phyloP scores from a whole-genome alignment of 2,113 vertebrate genomes.

The Capreolus pygargus region DNA sequence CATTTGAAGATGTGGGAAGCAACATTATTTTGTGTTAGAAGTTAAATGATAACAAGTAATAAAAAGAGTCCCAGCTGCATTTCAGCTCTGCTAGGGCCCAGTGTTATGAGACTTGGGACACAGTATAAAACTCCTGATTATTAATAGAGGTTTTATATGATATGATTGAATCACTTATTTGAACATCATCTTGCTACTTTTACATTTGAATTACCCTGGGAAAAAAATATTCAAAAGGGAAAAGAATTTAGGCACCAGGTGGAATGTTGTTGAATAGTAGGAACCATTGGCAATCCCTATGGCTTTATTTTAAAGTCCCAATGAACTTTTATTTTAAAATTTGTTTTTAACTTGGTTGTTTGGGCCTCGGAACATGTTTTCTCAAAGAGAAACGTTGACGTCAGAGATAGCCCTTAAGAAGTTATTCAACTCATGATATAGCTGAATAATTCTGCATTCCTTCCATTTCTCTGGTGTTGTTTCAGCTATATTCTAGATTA shows the following conservation, averaged over 20 bases:
- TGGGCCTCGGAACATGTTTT: slow-evolving; percentile 3
- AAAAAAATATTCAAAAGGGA: slow-evolving; percentile 18
- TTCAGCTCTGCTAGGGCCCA: background rate
- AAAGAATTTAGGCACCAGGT: background rate
- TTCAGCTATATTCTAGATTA: slow-evolving; percentile 23
- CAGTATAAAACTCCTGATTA: slow-evolving; percentile 27
- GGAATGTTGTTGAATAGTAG: background rate
- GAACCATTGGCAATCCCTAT: background rate
- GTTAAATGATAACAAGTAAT: slow-evolving; percentile 9
- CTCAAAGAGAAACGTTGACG: slow-evolving; percentile 13
- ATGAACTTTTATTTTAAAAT: slow-evolving; percentile 31
- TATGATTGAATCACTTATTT: slow-evolving; percentile 32
- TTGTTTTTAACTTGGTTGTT: slow-evolving; percentile 9
- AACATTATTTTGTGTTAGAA: background rate
- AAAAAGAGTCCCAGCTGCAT: background rate
- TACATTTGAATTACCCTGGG: background rate
- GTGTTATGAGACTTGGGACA: background rate
- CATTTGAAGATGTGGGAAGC: background rate
- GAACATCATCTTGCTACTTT: slow-evolving; percentile 21
- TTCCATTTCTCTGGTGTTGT: background rate
- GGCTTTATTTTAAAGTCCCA: background rate
- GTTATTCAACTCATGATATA: background rate
- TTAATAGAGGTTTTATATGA: background rate
- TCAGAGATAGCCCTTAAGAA: background rate
- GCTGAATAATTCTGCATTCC: slow-evolving; percentile 2